These are phyloP conservation scores for Zeuzera pyrina DNA, from an alignment of 2,888 invertebrate genomes.

Conservation along the genomic window DNA sequence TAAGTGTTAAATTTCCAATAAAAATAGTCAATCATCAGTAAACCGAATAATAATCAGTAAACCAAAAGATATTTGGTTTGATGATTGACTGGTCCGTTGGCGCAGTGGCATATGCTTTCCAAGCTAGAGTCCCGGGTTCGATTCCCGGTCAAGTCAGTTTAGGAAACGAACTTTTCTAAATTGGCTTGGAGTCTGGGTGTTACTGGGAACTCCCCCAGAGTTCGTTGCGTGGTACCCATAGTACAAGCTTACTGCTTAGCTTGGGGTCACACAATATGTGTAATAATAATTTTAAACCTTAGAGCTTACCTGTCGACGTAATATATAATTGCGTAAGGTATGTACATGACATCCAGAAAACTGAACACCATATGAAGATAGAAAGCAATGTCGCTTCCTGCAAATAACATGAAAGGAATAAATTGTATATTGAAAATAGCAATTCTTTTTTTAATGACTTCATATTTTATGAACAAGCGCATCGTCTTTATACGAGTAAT, in stretches of 20 bases:
- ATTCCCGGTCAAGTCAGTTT: too few species aligned
- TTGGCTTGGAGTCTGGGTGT: not conserved
- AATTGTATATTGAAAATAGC: too few species aligned
- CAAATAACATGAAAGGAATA: too few species aligned
- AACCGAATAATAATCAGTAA: too few species aligned
- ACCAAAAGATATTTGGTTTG: too few species aligned
- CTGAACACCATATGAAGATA: conserved; percentile 82
- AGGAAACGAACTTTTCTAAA: too few species aligned
- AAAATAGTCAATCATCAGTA: too few species aligned
- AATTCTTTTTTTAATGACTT: conserved; percentile 3
- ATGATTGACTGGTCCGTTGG: too few species aligned
- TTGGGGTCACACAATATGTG: not conserved
- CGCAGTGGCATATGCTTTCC: too few species aligned
- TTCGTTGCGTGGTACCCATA: not conserved
- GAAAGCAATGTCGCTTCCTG: conserved; percentile 79
- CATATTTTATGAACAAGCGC: not conserved
- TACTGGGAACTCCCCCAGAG: not conserved
- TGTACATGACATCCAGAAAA: conserved; percentile 83
- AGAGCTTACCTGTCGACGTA: conserved; percentile 77
- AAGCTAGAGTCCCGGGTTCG: too few species aligned
- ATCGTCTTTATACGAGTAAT: too few species aligned
- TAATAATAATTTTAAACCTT: not conserved
- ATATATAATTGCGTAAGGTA: conserved; percentile 87
- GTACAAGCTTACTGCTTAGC: not conserved
- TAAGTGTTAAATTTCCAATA: too few species aligned